These are phyloP conservation scores for Rhagophthalmus giganteus DNA, from an alignment of 2,888 invertebrate species.

Conservation along the genomic window DNA sequence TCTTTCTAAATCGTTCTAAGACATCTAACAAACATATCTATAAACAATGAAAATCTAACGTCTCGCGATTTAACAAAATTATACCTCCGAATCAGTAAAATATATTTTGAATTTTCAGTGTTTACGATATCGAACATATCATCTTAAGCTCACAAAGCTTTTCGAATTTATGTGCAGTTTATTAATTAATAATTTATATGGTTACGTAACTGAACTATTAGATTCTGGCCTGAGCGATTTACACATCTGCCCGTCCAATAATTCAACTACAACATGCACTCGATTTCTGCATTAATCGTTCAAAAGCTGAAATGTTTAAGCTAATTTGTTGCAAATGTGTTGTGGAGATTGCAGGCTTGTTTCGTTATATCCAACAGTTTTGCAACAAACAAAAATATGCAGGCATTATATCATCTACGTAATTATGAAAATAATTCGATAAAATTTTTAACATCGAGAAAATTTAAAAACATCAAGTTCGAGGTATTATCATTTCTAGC, in stretches of 20 bases:
- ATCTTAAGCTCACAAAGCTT: conserved; percentile 27
- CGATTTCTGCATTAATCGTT: conserved; percentile 31
- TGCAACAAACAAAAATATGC: conserved; percentile 36
- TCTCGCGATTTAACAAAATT: no score
- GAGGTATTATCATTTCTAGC: conserved; percentile 27
- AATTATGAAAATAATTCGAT: conserved; percentile 29
- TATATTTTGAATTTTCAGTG: conserved; percentile 20
- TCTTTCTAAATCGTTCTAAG: conserved; percentile 30
- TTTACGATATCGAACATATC: conserved; percentile 16
- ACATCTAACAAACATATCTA: conserved; percentile 31
- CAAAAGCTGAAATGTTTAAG: conserved; percentile 35
- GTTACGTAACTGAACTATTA: conserved; percentile 19
- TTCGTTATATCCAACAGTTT: conserved; percentile 30
- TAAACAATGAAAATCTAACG: conserved; percentile 37
- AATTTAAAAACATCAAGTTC: conserved; percentile 30
- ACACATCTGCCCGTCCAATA: conserved; percentile 22
- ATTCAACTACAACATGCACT: conserved; percentile 33
- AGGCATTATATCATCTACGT: conserved; percentile 39
- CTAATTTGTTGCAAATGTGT: conserved; percentile 30
- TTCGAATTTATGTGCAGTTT: conserved; percentile 18
- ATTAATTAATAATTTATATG: conserved; percentile 16
- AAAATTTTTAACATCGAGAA: conserved; percentile 29
- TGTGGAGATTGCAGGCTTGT: no score
- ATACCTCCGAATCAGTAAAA: no score
- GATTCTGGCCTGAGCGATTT: no score